Base-by-base conservation (phyloP, 2,888 invertebrate species). In the Pyrrhosoma nymphula region DNA sequence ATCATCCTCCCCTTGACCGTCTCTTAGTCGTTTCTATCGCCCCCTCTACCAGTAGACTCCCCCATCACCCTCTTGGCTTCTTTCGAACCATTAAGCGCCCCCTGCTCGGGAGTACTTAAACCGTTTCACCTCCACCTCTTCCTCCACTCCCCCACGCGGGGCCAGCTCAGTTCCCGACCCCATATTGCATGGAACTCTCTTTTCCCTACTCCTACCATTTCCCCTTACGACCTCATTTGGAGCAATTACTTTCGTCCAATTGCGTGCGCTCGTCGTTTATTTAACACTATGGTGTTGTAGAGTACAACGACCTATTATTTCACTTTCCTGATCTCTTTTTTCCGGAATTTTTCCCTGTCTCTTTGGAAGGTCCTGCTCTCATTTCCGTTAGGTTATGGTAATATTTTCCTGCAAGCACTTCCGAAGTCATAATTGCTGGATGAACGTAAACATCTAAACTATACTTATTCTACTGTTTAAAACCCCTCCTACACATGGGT, bases 211-310 rank as follows among this genome's bases (percentile, higher is more conserved):
- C 95, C 90, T 60, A 47, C 63, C 95, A 75, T 91, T 95, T 96
- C 96, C 95, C 95, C 95, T 20, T 20, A 60, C 30, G 12, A 82
- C 35, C 82, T 82, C 82, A 82, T 82, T 82, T 82, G 14, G 82
- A 35, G 82, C 35, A 82, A 82, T 82, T 82, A 82, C 30, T 82
- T 82, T 35, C 82, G 35, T 82, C 82, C 82, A 82, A 82, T 35
- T 82, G 82, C 82, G 14, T 35, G 30, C 82, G 16, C 82, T 82
- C 26, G 35, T 82, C 82, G 82, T 82, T 82, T 82, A 82, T 82
- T 82, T 82, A 82, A 82, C 82, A 82, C 82, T 35, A 30, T 16
- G 82, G 30, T 12, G 35, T 35, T 16, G 1, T 35, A 35, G n/a
- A 82, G 30, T 18, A 35, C 82, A 82, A 4, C 35, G 16, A 18